These are phyloP conservation scores for Willisornis vidua DNA, from an alignment of 2,113 vertebrate genomes.

Conservation along the genomic window DNA sequence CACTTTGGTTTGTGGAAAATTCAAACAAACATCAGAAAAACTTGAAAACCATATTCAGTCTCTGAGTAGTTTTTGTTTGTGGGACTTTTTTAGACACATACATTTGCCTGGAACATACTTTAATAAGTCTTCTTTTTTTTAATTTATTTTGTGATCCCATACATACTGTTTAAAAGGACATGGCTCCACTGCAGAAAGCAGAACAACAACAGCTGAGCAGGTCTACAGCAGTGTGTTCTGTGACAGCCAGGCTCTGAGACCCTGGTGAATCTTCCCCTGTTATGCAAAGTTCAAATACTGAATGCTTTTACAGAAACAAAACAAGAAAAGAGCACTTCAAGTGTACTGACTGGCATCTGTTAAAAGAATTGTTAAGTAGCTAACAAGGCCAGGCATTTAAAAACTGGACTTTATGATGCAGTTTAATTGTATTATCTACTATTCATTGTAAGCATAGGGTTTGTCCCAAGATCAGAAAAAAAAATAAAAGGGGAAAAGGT, in stretches of 20 bases:
- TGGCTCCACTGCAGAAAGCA: background rate
- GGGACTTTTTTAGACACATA: background rate
- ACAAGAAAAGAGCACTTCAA: background rate
- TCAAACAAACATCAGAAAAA: background rate
- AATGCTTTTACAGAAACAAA: conserved; percentile 4
- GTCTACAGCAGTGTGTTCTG: background rate
- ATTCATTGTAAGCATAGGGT: background rate
- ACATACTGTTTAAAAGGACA: background rate
- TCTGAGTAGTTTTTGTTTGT: background rate
- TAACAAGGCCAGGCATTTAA: background rate
- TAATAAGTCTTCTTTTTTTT: background rate
- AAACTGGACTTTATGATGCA: background rate
- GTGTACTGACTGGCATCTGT: background rate
- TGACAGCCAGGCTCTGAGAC: background rate
- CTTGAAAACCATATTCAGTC: background rate
- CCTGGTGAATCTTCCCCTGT: conserved; percentile 30
- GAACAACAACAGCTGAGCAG: background rate
- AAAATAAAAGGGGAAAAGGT: background rate
- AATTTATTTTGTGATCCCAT: background rate
- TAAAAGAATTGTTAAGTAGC: background rate
- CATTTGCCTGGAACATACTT: background rate
- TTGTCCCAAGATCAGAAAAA: background rate
- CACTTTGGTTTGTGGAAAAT: background rate
- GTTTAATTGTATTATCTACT: conserved; percentile 26
- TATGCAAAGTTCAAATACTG: conserved; percentile 54